Evolutionary conservation across 2,888 invertebrate genomes (phyloP).

Genomic region (Morpho achilles): DNA sequence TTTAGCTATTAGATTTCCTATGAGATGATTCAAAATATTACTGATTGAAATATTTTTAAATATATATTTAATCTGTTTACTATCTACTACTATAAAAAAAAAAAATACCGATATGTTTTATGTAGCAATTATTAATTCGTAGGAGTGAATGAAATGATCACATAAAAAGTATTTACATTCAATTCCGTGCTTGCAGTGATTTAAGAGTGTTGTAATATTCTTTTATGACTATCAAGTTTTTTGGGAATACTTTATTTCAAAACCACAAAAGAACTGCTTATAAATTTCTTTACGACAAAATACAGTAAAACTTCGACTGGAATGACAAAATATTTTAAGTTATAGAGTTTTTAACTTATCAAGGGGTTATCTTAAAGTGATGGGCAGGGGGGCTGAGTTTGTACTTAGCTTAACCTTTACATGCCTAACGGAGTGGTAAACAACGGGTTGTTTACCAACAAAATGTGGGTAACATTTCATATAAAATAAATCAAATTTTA

Average conservation of each 20-base stretch:
- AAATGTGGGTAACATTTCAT: too few species aligned
- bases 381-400: too few species aligned
- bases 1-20: neutral
- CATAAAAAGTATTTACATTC: slow-evolving; percentile 18
- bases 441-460: too few species aligned
- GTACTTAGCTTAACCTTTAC: too few species aligned
- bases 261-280: slow-evolving; percentile 10
- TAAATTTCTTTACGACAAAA: too few species aligned
- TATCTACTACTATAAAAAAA: neutral
- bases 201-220: slow-evolving; percentile 16
- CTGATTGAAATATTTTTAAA: neutral
- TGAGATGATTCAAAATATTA: slow-evolving; percentile 8
- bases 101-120: slow-evolving; percentile 16
- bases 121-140: slow-evolving; percentile 13
- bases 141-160: slow-evolving; percentile 15
- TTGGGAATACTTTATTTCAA: slow-evolving; percentile 13
- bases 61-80: neutral
- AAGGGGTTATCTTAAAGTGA: too few species aligned
- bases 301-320: too few species aligned
- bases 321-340: too few species aligned
- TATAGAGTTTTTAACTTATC: too few species aligned
- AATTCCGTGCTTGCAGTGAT: slow-evolving; percentile 21
- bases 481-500: too few species aligned
- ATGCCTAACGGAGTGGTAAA: too few species aligned
- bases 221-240: slow-evolving; percentile 17